Conservation (phyloP, 2,888 invertebrate species). For the Lutraria lutraria region DNA sequence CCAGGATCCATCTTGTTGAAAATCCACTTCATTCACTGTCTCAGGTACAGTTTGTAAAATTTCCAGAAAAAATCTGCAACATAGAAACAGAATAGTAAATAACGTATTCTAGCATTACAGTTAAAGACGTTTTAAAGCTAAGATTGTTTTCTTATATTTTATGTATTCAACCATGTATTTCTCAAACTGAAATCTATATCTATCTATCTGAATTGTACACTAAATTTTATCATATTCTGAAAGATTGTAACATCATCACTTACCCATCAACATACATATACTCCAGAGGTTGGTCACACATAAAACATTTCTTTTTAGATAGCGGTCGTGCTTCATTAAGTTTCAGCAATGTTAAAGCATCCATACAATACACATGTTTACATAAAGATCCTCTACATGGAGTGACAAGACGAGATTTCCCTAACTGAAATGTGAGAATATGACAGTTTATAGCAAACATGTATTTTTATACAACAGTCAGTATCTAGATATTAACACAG, state of each 20-base stretch:
- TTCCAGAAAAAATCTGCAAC: slow-evolving; percentile 41
- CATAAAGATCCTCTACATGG: slow-evolving; percentile 51
- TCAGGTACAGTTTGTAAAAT: slow-evolving; percentile 25
- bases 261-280: slow-evolving; percentile 51
- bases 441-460: neutral
- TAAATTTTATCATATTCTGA: no score
- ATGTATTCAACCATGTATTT: no score
- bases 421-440: slow-evolving; percentile 38
- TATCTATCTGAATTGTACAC: no score
- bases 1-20: slow-evolving; percentile 42
- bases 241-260: neutral
- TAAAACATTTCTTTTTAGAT: slow-evolving; percentile 29
- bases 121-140: no score
- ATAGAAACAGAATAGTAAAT: neutral
- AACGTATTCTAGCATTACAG: no score
- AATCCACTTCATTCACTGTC: slow-evolving; percentile 37
- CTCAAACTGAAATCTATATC: no score
- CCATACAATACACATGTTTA: slow-evolving; percentile 54
- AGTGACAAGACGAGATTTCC: slow-evolving; percentile 38
- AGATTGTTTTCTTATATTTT: no score
- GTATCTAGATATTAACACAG: no score
- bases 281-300: slow-evolving; percentile 37
- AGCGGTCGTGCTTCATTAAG: slow-evolving; percentile 44
- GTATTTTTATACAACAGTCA: no score
- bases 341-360: slow-evolving; percentile 50